Base-by-base conservation (phyloP, 2,888 invertebrate genomes). In the Meteorus colon region DNA sequence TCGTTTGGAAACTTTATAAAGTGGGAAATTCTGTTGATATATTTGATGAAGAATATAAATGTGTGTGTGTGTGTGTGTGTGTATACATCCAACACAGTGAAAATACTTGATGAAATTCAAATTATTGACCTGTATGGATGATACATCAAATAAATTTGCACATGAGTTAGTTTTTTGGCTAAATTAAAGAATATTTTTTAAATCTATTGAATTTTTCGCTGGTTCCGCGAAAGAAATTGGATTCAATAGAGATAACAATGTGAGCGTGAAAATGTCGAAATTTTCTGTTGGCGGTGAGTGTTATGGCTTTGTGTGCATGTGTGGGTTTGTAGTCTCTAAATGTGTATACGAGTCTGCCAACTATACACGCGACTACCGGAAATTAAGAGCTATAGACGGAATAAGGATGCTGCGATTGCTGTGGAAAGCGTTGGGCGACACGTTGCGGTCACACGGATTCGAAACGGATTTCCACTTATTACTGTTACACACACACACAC, bases 361-460 rank as follows among this genome's bases (percentile, higher is more conserved):
- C 24, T 45, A 62, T 60, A 45, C 34, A 59, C 8, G 37, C 60
- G 31, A 68, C 69, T 34, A 63, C 74, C 74, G 74, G 74, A 74
- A 74, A 74, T 74, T 69, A 74, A 74, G 62, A 69, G 74, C 74
- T 29, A 62, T 67, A 55, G 55, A 34, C 69, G 48, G 45, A 74
- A 74, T 74, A 74, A 69, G 69, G 69, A 62, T 19, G 55, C 62
- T 51, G 34, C 68, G 31, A 34, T 69, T 68, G 51, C 45, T 48
- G 29, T 60, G 59, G 66, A 55, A 59, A 67, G 24, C 41, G 34
- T 4, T 59, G 24, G 59, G 27, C 16, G 62, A 45, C 41, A 45
- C 48, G 48, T 34, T 48, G 71, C 29, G 29, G 48, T 48, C 72
- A 60, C 66, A 66, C 63, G 31, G 37, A 31, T 62, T 72, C 31